Conservation (phyloP, 2,797 vertebrate genomes). For the Anomalospiza imberbis region DNA sequence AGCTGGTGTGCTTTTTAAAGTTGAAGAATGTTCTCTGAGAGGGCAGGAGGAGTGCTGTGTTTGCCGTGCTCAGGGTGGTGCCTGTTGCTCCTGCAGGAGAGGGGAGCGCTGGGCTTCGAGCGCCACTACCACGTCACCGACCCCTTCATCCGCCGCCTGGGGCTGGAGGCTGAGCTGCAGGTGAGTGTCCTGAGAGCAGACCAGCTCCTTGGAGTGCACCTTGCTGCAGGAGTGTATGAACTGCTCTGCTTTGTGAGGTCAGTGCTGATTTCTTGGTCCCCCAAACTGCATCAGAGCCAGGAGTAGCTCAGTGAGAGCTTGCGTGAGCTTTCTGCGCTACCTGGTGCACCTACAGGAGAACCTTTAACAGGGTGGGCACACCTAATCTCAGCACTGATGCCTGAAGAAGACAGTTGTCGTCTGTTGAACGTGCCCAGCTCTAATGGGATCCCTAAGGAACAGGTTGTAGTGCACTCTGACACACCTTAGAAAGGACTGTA, state of each 20-base stretch:
- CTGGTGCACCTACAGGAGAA: background rate
- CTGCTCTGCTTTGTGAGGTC: background rate
- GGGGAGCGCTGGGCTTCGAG: slow-evolving; percentile 87
- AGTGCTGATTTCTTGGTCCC: background rate
- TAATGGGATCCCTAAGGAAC: background rate
- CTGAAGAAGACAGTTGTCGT: background rate
- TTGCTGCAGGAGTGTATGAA: rapidly evolving
- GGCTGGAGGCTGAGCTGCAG: slow-evolving; percentile 95
- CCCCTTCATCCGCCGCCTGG: slow-evolving; percentile 93
- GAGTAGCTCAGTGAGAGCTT: background rate
- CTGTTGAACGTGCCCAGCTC: background rate
- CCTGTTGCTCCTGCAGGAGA: slow-evolving; percentile 79
- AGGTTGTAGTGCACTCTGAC: background rate
- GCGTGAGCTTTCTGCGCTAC: background rate
- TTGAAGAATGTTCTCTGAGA: background rate
- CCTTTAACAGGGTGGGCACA: background rate
- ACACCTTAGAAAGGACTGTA: background rate
- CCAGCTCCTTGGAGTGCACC: background rate
- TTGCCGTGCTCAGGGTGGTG: background rate
- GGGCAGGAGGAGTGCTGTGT: background rate
- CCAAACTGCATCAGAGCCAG: background rate
- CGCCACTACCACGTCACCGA: slow-evolving; percentile 93
- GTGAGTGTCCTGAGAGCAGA: slow-evolving; percentile 64
- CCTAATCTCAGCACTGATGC: background rate
- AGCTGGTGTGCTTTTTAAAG: background rate